phyloP scores from a whole-genome alignment of 1,140 invertebrate species.

The Artemia franciscana region DNA sequence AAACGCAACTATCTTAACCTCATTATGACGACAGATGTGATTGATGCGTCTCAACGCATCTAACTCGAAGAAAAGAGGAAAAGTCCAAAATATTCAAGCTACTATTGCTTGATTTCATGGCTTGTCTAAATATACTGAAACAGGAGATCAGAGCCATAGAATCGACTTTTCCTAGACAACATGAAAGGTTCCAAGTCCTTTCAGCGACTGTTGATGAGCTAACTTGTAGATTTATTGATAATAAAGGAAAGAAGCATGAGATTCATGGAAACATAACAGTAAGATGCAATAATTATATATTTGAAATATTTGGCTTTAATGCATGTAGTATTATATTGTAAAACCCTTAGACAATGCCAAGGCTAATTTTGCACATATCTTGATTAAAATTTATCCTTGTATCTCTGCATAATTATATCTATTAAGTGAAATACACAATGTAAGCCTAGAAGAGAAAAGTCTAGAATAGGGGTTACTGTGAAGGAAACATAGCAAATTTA shows the following conservation, averaged over 20 bases:
- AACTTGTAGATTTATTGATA: constrained; percentile 82
- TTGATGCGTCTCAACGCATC: too few species aligned
- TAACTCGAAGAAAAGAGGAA: too few species aligned
- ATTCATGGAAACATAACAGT: constrained; percentile 96
- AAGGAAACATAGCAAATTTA: too few species aligned
- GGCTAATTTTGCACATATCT: not conserved
- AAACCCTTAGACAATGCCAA: not conserved
- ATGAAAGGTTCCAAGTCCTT: constrained; percentile 90
- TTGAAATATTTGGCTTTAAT: too few species aligned
- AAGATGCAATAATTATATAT: too few species aligned
- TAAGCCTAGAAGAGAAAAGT: too few species aligned
- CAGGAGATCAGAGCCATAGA: constrained; percentile 92
- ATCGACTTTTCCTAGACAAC: constrained; percentile 75
- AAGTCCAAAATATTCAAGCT: too few species aligned
- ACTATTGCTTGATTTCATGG: constrained; percentile 49
- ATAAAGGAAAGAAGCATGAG: constrained; percentile 78
- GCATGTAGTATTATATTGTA: not conserved
- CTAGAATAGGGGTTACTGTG: too few species aligned
- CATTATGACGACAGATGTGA: too few species aligned
- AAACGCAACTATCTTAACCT: too few species aligned
- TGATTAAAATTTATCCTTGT: not conserved
- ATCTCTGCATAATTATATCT: not conserved
- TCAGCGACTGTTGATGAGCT: constrained; percentile 94
- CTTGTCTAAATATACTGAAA: constrained; percentile 89
- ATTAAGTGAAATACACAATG: not conserved